Base-by-base conservation (phyloP, 2,888 invertebrate species). In the Campaea margaritaria region DNA sequence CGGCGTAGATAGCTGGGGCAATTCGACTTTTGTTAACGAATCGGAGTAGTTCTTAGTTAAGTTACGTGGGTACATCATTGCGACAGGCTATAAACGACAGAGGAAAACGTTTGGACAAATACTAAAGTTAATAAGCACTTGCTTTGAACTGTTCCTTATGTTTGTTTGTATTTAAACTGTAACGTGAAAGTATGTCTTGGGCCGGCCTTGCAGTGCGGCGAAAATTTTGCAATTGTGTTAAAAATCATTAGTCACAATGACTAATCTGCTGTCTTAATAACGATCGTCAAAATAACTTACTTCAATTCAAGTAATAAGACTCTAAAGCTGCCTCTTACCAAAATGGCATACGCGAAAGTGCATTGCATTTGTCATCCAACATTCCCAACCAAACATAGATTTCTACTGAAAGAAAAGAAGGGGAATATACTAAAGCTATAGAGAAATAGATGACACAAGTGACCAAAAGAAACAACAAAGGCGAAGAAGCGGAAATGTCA, bases 31-130 rank as follows among this genome's bases (percentile, higher is more conserved):
- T 16, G 4, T 15, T 46, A 31, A 1, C 12, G 14, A 39, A 39
- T 39, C 8, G 1, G 2, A 13, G 9, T 15, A 42, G 21, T 48
- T 48, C 27, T 21, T n/a, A 12, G 15, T 49, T 44, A 31, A 31
- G n/a, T n/a, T 14, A 5, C 13, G 46, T 45, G 8, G 46, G 46
- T 58, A 43, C 27, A 14, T 9, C 16, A 15, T 36, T 15, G 38
- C 34, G 46, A 51, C 46, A 42, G 15, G 12, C 36, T 4, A 51
- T 38, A 11, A 41, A 56, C 16, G 42, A 14, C 31, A n/a, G 11
- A 57, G 57, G 57, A 42, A 53, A 57, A 50, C 39, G 31, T 46
- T 54, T 46, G 12, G 45, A 57, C 31, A 57, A 47, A 57, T 47
- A 46, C 38, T 57, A 16, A 15, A 27, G 9, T 50, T 46, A 45